These are phyloP conservation scores for Rotaria socialis DNA, from an alignment of 2,888 invertebrate genomes.

Conservation along the genomic window DNA sequence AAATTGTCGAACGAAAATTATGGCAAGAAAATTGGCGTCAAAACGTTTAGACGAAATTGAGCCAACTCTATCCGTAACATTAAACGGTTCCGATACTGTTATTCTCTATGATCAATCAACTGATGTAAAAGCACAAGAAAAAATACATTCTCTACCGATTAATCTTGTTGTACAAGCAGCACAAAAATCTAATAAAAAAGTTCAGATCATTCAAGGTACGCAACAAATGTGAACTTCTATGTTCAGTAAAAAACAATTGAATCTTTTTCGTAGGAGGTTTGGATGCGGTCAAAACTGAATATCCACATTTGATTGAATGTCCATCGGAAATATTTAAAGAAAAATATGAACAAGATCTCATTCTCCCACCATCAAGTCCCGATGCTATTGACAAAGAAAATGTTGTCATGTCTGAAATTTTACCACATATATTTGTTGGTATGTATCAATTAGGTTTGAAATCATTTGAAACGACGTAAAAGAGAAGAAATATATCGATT, in stretches of 20 bases:
- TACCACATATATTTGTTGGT: slow-evolving; percentile 28
- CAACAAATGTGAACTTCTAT: too few species aligned
- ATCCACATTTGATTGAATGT: slow-evolving; percentile 34
- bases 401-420: slow-evolving; percentile 15
- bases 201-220: slow-evolving; percentile 15
- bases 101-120: slow-evolving; percentile 31
- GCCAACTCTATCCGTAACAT: neutral
- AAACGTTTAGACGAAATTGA: slow-evolving; percentile 24
- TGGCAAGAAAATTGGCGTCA: neutral
- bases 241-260: neutral
- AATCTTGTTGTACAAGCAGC: slow-evolving; percentile 30
- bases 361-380: neutral
- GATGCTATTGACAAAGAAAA: neutral
- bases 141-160: neutral
- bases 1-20: slow-evolving; percentile 10
- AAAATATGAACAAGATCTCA: neutral
- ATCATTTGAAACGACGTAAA: too few species aligned
- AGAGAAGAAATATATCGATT: neutral
- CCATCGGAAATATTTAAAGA: neutral
- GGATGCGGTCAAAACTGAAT: slow-evolving; percentile 8
- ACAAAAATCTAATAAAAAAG: slow-evolving; percentile 28
- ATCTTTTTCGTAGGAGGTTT: neutral
- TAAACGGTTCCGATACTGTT: neutral
- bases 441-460: neutral
- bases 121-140: neutral